Percentiles rank a stretch among this genome's conserved stretches.
Conservation (phyloP, 1,140 invertebrate genomes). For the Aphidius ervi region DNA sequence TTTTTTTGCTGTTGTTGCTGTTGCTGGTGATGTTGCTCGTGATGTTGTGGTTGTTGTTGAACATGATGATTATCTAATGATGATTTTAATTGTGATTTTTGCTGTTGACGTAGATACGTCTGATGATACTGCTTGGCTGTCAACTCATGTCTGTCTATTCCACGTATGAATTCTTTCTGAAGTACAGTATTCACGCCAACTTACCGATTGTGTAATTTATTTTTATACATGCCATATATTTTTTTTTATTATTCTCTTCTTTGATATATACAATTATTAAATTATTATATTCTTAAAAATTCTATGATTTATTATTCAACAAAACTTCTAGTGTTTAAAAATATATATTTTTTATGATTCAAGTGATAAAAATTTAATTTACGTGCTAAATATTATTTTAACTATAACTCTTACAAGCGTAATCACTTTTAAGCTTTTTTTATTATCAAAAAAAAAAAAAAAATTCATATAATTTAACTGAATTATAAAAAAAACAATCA, state of each 20-base stretch:
- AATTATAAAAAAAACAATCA: no score
- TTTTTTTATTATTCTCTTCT: not conserved
- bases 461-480: no score
- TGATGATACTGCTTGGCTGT: slow-evolving; percentile 14
- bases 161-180: slow-evolving; percentile 59
- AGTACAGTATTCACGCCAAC: slow-evolving; percentile 48
- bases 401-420: no score
- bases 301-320: not conserved
- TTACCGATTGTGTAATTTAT: slow-evolving; percentile 43
- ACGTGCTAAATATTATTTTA: no score
- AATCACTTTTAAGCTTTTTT: no score
- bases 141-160: slow-evolving; percentile 52
- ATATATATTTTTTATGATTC: no score
- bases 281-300: no score
- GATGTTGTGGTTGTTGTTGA: no score
- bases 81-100: slow-evolving; percentile 1
- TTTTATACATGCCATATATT: slow-evolving; percentile 7
- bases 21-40: not conserved
- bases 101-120: slow-evolving; percentile 13
- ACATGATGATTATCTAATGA: not conserved
- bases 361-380: no score
- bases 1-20: not conserved
- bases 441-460: no score
- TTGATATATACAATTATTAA: not conserved
- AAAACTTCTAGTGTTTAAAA: not conserved